A percentile compares a stretch with the other conserved stretches of the same genome.
phyloP scores from a whole-genome alignment of 2,888 invertebrate genomes.

The Eupithecia insigniata region DNA sequence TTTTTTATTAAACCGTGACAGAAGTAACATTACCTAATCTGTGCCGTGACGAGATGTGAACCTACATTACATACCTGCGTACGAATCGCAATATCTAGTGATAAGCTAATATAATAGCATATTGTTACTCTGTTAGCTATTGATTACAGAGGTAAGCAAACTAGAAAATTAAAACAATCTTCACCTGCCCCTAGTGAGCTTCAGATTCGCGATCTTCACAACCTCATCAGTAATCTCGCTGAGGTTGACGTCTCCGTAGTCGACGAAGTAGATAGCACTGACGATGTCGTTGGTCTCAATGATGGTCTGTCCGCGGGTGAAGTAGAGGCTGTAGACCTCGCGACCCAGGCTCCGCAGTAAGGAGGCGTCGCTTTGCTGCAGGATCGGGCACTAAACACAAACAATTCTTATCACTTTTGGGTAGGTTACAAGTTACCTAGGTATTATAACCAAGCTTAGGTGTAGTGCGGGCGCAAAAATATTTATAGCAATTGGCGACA shows the following conservation, averaged over 20 bases:
- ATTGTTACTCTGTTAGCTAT: too few species aligned
- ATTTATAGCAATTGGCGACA: too few species aligned
- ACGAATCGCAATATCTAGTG: not conserved
- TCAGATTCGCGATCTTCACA: conserved; percentile 31
- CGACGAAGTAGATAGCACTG: conserved; percentile 64
- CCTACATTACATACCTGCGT: too few species aligned
- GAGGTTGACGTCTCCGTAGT: conserved; percentile 61
- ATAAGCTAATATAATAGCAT: not conserved
- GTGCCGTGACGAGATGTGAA: too few species aligned
- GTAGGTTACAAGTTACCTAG: not conserved
- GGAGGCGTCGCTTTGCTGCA: conserved; percentile 62
- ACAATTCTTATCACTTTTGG: not conserved
- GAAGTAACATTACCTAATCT: too few species aligned
- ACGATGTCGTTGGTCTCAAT: conserved; percentile 65
- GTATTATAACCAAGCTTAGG: not conserved
- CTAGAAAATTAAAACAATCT: not conserved
- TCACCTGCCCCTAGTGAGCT: conserved; percentile 63
- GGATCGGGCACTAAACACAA: conserved; percentile 64
- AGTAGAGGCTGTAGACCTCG: conserved; percentile 64
- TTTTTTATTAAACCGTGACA: too few species aligned
- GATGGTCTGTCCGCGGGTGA: conserved; percentile 59
- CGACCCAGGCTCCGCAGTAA: conserved; percentile 69
- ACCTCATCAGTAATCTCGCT: conserved; percentile 34
- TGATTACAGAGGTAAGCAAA: too few species aligned
- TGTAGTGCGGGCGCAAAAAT: too few species aligned